Base-by-base conservation (phyloP, 2,797 vertebrate genomes). In the Brachyalestes nurse region DNA sequence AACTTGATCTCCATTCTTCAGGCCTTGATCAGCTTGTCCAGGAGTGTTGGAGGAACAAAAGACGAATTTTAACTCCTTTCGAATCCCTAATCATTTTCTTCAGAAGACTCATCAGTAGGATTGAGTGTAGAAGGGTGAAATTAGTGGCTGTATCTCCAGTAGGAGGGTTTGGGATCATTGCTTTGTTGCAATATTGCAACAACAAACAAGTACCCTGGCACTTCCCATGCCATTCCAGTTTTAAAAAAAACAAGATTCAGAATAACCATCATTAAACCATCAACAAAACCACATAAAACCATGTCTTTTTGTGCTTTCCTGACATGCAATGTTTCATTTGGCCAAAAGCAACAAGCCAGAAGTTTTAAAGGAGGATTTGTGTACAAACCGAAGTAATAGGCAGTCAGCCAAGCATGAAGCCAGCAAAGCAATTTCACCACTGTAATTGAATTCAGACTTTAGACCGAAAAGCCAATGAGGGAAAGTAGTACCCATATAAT, bases 391-490 rank as follows among this genome's bases (percentile, higher is more conserved):
- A 91, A 78, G 84, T 91, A 92, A 94, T 93, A 89, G 93, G 94
- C 92, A 93, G 94, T 92, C 91, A 94, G 95, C 94, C 88, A 91
- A 87, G 90, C 89, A 75, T 65, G 87, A 93, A 93, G 89, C 85
- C 85, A 86, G 72, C 76, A 87, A 88, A 91, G 92, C 92, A 93
- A 91, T 95, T 95, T 93, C 89, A 89, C 89, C 51, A 88, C 86
- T 92, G 90, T 95, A 92, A 95, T 93, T 92, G 90, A 94, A 94
- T 87, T 89, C 90, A 92, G 92, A 86, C 88, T 91, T 89, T 91
- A 90, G 85, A 86, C 88, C 71, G 57, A 74, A 45, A 58, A 57
- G 38, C 17, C n/a, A 23, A 38, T 57, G 47, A 71, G 23, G 47
- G 82, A 69, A 89, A 71, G 25, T 19, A 8, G 45, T 28, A 25